Base-by-base conservation (phyloP, 2,888 invertebrate genomes). In the Pollenia angustigena region DNA sequence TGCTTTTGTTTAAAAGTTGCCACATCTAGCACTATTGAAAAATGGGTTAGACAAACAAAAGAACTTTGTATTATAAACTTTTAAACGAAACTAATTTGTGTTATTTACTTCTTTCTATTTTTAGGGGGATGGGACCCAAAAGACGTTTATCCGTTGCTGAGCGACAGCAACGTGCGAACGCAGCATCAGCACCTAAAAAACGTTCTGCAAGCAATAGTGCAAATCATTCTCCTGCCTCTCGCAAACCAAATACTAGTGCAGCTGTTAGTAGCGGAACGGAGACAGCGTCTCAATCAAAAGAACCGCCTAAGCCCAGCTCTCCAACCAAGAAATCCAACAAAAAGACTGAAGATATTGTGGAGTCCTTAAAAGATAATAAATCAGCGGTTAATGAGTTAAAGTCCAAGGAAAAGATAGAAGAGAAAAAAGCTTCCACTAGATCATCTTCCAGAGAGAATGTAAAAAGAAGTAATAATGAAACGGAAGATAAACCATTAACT, bases 101-200 rank as follows among this genome's bases (percentile, higher is more conserved):
- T 10, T 42, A 9, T 81, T 32, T 81, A 66, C 10, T 74, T 16
- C 48, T 82, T 64, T 58, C 14, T 11, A 14, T 54, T 71, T 89
- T 88, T 78, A 90, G 90, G 89, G 89, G 85, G 75, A 92, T 92
- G 92, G 92, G 92, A 89, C 91, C 93, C 80, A 93, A 93, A 88
- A 92, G 93, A 88, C 92, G 93, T 81, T 90, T 90, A 88, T 86
- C 89, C 75, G 92, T 90, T 82, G 92, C 91, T 50, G 92, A 92
- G 88, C 92, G 92, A 84, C 90, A 90, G 82, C 92, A 92, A 86
- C 91, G 92, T 68, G 85, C 90, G 40, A 71, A 89, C 56, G 80
- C 88, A 76, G 87, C 90, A 71, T 78, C 90, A 16, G 83, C 89
- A 16, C 72, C 85, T 44, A 90, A 92, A 83, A 91, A 92, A 84